A percentile compares a stretch with the other conserved stretches of the same genome.
Evolutionary conservation across 2,797 vertebrate genomes (phyloP).

Genomic region (Natrix natrix): DNA sequence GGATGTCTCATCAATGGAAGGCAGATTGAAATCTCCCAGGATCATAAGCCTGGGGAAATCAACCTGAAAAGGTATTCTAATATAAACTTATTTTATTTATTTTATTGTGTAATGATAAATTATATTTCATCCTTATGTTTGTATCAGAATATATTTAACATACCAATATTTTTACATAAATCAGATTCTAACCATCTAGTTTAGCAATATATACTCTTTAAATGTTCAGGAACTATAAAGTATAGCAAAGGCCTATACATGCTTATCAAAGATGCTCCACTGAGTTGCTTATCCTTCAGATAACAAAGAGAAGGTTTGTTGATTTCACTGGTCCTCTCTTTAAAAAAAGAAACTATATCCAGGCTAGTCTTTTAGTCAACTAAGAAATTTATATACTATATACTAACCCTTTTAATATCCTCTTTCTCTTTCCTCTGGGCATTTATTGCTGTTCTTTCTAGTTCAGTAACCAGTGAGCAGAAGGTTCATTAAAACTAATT

Average conservation of each 20-base stretch:
- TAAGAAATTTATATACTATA: slow-evolving; percentile 88
- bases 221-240: background rate
- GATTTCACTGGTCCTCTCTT: slow-evolving; percentile 39
- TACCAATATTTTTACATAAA: background rate
- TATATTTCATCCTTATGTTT: background rate
- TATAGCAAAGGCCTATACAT: background rate
- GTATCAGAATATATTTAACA: slow-evolving; percentile 14
- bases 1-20: too few relatives aligned
- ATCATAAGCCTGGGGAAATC: too few relatives aligned
- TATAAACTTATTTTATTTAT: background rate
- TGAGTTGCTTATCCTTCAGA: background rate
- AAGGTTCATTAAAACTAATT: slow-evolving; percentile 99
- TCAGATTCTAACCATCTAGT: slow-evolving; percentile 10
- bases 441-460: slow-evolving; percentile 96
- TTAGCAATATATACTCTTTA: background rate
- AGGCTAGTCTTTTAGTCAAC: slow-evolving; percentile 84
- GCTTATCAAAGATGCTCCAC: background rate
- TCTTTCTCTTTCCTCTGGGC: slow-evolving; percentile 92
- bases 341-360: slow-evolving; percentile 69
- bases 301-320: slow-evolving; percentile 35
- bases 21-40: too few relatives aligned
- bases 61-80: slow-evolving; percentile 15
- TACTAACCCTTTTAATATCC: slow-evolving; percentile 87
- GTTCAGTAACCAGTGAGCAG: slow-evolving; percentile 97
- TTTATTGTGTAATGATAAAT: background rate